Percentiles rank a stretch among this genome's conserved stretches.
Conservation (phyloP, 2,797 vertebrate genomes). For the Lepus oiostolus region DNA sequence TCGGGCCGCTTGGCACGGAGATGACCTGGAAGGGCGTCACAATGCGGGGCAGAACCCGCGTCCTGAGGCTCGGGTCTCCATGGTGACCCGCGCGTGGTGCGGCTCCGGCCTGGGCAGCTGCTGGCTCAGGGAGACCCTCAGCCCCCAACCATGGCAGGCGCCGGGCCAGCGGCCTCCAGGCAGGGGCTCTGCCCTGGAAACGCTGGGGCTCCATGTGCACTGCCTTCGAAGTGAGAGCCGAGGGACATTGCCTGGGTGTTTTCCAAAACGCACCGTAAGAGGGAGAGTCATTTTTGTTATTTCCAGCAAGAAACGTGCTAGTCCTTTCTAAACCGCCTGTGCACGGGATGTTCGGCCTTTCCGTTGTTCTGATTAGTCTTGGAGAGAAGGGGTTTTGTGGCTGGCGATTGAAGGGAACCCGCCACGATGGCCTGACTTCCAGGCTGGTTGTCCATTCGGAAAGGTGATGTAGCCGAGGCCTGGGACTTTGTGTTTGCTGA, state of each 20-base stretch:
- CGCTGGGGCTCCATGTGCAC: background rate
- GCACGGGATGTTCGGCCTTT: background rate
- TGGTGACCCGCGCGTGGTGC: background rate
- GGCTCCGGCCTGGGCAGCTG: accelerated
- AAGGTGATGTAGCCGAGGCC: background rate
- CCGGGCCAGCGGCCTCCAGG: background rate
- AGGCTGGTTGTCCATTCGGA: background rate
- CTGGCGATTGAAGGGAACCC: background rate
- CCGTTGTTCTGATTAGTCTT: background rate
- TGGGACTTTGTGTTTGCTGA: background rate
- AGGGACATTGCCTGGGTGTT: background rate
- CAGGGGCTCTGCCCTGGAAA: background rate
- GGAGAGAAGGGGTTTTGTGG: background rate
- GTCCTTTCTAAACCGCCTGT: background rate
- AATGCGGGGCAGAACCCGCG: background rate
- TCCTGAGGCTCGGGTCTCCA: background rate
- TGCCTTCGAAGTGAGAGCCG: background rate
- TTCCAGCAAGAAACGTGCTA: background rate
- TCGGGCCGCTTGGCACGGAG: background rate
- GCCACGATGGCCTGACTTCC: background rate
- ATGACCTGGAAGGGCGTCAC: background rate
- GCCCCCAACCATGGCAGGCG: too few species aligned
- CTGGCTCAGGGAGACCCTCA: too few species aligned
- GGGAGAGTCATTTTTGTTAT: background rate
- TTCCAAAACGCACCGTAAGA: background rate